Evolutionary conservation across 2,888 invertebrate genomes (phyloP), one percentile per base, ranked within the genome.

Genomic region (Nemotelus pantherinus): DNA sequence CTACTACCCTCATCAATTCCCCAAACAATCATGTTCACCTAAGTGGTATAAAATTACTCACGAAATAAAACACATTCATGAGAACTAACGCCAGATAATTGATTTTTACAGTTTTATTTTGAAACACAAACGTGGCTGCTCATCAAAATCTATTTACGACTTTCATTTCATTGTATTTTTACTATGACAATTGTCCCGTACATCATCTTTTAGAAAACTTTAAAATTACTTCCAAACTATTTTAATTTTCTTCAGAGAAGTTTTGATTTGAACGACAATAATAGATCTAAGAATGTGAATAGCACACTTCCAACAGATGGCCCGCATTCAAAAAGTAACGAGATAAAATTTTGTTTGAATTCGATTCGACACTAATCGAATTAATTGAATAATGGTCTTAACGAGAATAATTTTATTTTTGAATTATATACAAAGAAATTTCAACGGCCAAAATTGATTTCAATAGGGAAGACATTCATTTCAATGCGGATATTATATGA

Each of bases 261-360:
- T 68, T 68, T 50, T 68, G 67, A 68, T 68, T 68, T 48, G 50
- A n/a, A 4, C 60, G 60, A 60, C 60, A 60, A 41, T 60, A 60
- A 39, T 43, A 41, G 39, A 60, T 41, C 39, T 10, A 25, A 25
- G 6, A n/a, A 48, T 25, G 39, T 50, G 25, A 68, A 25, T 1
- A 25, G 25, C 25, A 1, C 0, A 25, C 1, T 25, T 25, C 25
- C 25, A 25, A 25, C 25, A 25, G 1, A 68, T 68, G 48, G 7
- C 39, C 67, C 67, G 50, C 67, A 50, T 50, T 68, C 39, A 39
- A n/a, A 10, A 7, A 5, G 25, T 68, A 68, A 68, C 48, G 50
- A 68, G 50, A 47, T 68, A 3, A 60, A 63, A 68, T 50, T 68
- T 68, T 68, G 67, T 68, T 68, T 68, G 67, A 68, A 50, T 68